Percentiles rank a stretch among this genome's conserved stretches.
phyloP scores from a whole-genome alignment of 2,113 vertebrate genomes.

The Pollachius pollachius region DNA sequence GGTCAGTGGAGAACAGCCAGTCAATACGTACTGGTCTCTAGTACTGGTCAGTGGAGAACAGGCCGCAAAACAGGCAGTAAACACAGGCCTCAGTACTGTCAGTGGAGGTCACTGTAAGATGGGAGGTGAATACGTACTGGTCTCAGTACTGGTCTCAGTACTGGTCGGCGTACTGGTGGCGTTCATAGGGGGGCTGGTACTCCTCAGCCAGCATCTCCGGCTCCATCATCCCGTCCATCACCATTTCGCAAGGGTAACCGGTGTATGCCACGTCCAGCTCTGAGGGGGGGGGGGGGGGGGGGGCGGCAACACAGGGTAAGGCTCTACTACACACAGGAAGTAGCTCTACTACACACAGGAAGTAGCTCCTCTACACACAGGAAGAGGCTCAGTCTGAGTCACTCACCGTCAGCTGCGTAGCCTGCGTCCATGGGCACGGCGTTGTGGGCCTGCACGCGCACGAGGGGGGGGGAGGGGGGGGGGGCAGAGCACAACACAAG shows the following conservation, averaged over 20 bases:
- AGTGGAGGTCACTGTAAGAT: no score
- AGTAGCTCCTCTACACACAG: no score
- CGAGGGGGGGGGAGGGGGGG: neutral
- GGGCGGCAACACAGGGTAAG: no score
- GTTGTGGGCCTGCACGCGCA: slow-evolving; percentile 66
- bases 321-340: no score
- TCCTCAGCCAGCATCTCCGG: slow-evolving; percentile 51
- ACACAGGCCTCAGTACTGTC: no score
- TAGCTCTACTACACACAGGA: no score
- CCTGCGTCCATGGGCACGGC: slow-evolving; percentile 38
- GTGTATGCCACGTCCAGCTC: slow-evolving; percentile 29
- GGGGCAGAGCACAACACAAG: slow-evolving; percentile 29
- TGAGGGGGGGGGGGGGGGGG: no score
- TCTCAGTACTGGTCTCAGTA: slow-evolving; percentile 41
- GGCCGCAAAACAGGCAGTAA: no score
- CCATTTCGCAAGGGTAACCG: slow-evolving; percentile 25
- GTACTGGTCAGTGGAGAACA: no score
- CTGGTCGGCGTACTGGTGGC: slow-evolving; percentile 28
- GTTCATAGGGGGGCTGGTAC: slow-evolving; percentile 21
- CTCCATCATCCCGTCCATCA: slow-evolving; percentile 16
- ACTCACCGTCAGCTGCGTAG: slow-evolving; percentile 64
- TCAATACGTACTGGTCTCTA: no score
- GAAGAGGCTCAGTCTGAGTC: slow-evolving; percentile 28
- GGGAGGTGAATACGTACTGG: no score
- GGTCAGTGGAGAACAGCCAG: no score